Conservation (phyloP, 2,113 vertebrate genomes). For the Hydropotes inermis region DNA sequence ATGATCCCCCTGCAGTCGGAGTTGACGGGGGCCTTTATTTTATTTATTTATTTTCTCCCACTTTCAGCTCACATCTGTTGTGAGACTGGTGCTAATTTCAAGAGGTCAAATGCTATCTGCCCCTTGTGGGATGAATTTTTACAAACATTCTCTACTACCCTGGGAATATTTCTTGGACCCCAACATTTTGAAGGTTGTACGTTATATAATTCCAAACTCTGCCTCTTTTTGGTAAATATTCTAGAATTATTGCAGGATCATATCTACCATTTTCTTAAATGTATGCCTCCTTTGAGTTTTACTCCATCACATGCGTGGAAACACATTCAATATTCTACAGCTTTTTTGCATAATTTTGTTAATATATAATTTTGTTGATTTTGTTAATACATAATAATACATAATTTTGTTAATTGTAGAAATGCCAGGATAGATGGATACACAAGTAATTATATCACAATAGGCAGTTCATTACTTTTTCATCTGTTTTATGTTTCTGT, state of each 20-base stretch:
- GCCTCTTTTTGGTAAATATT: not conserved
- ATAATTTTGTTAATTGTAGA: not conserved
- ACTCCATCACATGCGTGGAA: not conserved
- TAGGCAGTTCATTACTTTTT: not conserved
- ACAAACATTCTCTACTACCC: not conserved
- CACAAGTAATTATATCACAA: not conserved
- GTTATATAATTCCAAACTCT: not conserved
- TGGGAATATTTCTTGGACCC: not conserved
- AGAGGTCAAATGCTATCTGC: not conserved
- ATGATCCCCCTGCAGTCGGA: not conserved
- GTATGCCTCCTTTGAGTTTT: not conserved
- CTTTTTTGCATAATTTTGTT: not conserved
- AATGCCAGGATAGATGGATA: not conserved
- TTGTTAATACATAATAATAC: too few species aligned
- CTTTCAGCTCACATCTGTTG: not conserved
- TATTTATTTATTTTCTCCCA: constrained; percentile 4
- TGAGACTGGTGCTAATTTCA: not conserved
- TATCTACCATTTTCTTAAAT: not conserved
- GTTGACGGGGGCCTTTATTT: not conserved
- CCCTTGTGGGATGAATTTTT: not conserved
- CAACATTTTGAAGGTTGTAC: not conserved
- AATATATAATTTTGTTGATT: not conserved
- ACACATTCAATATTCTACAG: not conserved
- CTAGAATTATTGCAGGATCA: not conserved
- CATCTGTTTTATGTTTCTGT: not conserved